Evolutionary conservation across 2,888 invertebrate species (phyloP), one percentile per base, ranked within the genome.

Genomic region (Drosophila anomalata): DNA sequence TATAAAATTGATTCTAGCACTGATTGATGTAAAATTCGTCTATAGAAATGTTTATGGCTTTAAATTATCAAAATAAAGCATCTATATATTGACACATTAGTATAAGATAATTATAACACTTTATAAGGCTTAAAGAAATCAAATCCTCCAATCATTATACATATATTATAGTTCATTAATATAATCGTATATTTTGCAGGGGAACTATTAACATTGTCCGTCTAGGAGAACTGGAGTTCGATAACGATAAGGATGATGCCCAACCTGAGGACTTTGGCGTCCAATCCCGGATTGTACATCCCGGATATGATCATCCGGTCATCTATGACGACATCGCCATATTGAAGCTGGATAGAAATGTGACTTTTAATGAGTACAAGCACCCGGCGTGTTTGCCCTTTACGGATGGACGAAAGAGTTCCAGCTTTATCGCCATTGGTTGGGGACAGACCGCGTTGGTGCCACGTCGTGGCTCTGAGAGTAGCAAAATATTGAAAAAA

Each of bases 321-420:
- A 83, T 92, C 20, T 93, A 93, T 77, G 92, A 94, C 78, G 94
- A 94, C 81, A 92, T 94, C 22, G 94, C 93, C 0, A 79, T 94
- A 9, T 77, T 94, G 9, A 88, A 91, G 60, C 76, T 94, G 51
- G 87, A 88, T 7, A 73, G 84, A 0, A 74, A 81, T 0, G 92
- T 92, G 0, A 67, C 70, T 4, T 92, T 93, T 59, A 90, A 84
- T 54, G 89, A 85, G 2, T 92, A 90, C 70, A 91, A 93, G 29
- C 86, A 91, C 53, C 93, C 93, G 0, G 91, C 93, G 0, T 93
- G 93, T 67, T 83, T 93, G 44, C 92, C 91, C 9, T 73, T 77
- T 8, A 62, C 53, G 6, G 58, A 77, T 33, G 79, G 77, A 9
- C 50, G 58, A 2, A 29, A 55, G 57, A 62, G 67, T 9, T 3